These are phyloP conservation scores for Pteropus rufus DNA, from an alignment of 2,797 vertebrate genomes.

Conservation along the genomic window DNA sequence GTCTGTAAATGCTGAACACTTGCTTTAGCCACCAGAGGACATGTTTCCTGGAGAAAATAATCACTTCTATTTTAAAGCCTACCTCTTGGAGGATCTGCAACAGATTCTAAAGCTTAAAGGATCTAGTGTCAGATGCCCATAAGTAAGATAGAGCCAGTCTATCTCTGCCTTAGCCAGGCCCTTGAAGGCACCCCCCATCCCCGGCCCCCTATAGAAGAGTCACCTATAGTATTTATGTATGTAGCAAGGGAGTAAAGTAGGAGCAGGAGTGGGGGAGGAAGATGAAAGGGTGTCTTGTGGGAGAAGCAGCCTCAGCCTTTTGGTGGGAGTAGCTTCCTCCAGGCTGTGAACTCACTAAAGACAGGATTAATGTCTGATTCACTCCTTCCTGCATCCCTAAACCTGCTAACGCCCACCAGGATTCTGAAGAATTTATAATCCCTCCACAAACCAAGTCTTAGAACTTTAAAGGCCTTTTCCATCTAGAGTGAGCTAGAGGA, in stretches of 20 bases:
- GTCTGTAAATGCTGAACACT: background rate
- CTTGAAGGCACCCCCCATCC: background rate
- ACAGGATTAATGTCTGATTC: background rate
- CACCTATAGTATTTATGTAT: background rate
- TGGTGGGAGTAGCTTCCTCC: background rate
- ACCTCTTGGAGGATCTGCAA: background rate
- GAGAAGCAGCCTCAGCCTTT: background rate
- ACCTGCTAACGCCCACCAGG: background rate
- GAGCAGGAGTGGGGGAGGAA: no score
- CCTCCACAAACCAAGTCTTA: background rate
- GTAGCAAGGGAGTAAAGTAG: background rate
- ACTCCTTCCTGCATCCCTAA: background rate
- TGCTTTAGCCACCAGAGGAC: background rate
- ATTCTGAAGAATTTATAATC: background rate
- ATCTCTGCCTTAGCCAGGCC: background rate
- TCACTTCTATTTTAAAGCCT: background rate
- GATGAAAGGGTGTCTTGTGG: background rate
- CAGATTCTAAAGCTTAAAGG: background rate
- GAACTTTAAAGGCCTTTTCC: background rate
- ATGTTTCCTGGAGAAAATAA: background rate
- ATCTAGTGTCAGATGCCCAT: background rate
- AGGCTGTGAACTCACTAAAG: background rate
- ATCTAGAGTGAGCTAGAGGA: background rate
- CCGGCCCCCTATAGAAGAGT: rapidly evolving
- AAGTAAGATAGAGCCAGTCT: background rate